These are phyloP conservation scores for Dryococelus australis DNA, from an alignment of 2,888 invertebrate genomes.

Conservation along the genomic window DNA sequence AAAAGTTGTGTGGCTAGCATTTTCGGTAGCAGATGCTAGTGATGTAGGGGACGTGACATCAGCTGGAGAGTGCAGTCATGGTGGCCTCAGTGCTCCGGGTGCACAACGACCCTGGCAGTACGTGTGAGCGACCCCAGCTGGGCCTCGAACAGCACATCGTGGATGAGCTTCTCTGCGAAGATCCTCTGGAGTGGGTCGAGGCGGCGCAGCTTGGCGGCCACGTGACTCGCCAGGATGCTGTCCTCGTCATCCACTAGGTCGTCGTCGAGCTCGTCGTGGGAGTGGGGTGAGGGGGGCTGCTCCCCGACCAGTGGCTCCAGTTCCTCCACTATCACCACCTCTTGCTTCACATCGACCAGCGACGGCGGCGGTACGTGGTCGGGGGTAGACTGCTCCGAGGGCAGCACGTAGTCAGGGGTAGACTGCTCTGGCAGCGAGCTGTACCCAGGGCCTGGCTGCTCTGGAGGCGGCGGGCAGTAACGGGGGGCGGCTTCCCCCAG, in stretches of 20 bases:
- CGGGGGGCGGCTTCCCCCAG: not conserved
- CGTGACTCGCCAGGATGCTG: not conserved
- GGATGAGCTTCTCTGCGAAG: conserved; percentile 30
- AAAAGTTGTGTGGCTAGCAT: no score
- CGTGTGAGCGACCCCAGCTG: conserved; percentile 25
- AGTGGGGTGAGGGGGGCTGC: not conserved
- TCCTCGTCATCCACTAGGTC: not conserved
- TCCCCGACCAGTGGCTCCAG: no score
- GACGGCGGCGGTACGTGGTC: not conserved
- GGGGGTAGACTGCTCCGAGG: not conserved
- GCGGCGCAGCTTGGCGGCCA: conserved; percentile 22
- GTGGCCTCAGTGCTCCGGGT: not conserved
- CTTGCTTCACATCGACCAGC: not conserved
- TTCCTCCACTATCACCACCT: not conserved
- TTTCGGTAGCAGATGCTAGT: no score
- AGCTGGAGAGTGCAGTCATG: no score
- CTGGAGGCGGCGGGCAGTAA: no score
- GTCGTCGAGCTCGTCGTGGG: not conserved
- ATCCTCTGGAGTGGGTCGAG: conserved; percentile 18
- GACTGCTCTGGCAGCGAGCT: no score
- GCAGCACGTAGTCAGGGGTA: no score
- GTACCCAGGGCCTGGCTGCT: no score
- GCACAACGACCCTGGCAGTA: not conserved
- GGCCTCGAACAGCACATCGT: conserved; percentile 31
- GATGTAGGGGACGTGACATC: no score